phyloP scores from a whole-genome alignment of 2,888 invertebrate species.

The Pollenia angustigena region DNA sequence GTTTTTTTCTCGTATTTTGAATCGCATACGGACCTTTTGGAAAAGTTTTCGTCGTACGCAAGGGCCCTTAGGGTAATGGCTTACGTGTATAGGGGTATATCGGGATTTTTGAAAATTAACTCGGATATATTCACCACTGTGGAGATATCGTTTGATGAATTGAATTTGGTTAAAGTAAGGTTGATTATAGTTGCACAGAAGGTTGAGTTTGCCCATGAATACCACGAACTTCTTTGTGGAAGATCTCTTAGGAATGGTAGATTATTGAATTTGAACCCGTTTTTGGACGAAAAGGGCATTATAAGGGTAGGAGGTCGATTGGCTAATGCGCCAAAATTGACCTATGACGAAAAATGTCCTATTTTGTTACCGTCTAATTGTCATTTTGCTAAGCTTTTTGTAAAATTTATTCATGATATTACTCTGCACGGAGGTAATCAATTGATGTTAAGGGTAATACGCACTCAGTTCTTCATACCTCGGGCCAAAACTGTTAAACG shows the following conservation, averaged over 20 bases:
- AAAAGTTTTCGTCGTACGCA: background rate
- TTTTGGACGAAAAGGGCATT: background rate
- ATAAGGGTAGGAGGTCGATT: constrained; percentile 21
- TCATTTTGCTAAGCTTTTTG: constrained; percentile 1
- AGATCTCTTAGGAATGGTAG: background rate
- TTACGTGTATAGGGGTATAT: background rate
- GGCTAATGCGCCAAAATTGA: background rate
- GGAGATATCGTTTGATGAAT: background rate
- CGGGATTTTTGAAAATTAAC: background rate
- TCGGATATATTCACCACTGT: no score
- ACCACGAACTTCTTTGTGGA: background rate
- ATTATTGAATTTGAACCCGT: constrained; percentile 14
- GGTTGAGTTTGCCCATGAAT: background rate
- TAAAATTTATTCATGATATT: constrained; percentile 16
- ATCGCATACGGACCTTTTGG: background rate
- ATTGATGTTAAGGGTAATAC: no score
- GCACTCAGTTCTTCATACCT: background rate
- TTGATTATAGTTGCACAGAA: background rate
- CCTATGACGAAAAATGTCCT: constrained; percentile 5
- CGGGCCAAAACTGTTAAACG: no score
- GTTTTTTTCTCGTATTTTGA: constrained; percentile 24
- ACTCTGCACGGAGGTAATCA: no score
- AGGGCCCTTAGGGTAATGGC: background rate
- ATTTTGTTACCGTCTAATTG: background rate
- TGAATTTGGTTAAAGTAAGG: background rate